Conservation (phyloP, 2,797 vertebrate species). For the Rallus crepitans region DNA sequence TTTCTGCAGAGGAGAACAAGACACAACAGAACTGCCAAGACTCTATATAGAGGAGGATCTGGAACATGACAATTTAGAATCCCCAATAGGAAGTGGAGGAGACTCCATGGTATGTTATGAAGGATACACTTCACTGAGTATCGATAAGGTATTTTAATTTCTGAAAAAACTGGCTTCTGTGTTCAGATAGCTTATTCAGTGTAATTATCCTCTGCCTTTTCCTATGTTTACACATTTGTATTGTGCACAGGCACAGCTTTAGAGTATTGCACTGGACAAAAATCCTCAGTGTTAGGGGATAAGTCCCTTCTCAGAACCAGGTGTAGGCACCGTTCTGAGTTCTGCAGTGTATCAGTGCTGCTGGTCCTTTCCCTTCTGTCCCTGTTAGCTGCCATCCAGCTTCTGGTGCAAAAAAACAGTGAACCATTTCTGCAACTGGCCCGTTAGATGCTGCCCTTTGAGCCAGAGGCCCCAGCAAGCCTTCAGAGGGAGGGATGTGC, state of each 20-base stretch:
- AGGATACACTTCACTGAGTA: constrained; percentile 62
- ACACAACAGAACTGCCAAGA: constrained; percentile 73
- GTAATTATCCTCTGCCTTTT: not conserved
- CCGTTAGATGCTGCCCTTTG: not conserved
- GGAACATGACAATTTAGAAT: constrained; percentile 19
- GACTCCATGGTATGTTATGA: constrained; percentile 69
- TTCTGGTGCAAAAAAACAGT: not conserved
- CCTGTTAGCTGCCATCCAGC: not conserved
- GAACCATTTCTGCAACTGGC: not conserved
- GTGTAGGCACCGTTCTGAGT: not conserved
- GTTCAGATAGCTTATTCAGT: not conserved
- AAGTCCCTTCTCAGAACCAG: not conserved
- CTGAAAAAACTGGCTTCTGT: constrained; percentile 15
- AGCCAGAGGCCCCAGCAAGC: not conserved
- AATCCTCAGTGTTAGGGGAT: not conserved
- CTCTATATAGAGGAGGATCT: constrained; percentile 90
- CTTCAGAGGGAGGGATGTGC: not conserved
- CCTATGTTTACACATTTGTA: not conserved
- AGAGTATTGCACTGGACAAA: not conserved
- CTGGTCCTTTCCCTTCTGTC: not conserved
- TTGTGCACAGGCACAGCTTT: not conserved
- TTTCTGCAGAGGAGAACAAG: constrained; percentile 41
- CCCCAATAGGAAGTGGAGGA: constrained; percentile 54
- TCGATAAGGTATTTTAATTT: constrained; percentile 82
- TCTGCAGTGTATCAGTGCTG: not conserved